These are phyloP conservation scores for Ectemnius lituratus DNA, from an alignment of 2,888 invertebrate species.

Conservation along the genomic window DNA sequence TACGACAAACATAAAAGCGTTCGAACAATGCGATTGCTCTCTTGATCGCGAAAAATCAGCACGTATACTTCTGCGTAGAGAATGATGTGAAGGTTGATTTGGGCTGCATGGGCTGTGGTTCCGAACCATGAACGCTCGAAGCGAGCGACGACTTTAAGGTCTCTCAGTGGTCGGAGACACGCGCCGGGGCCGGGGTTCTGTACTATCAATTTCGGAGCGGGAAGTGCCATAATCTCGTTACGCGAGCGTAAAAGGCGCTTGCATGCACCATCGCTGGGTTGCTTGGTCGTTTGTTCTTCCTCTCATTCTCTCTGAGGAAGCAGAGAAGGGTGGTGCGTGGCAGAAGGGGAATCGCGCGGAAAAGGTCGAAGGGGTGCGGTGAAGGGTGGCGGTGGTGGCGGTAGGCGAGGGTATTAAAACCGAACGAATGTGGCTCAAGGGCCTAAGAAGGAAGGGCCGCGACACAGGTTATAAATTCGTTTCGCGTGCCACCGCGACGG, in stretches of 20 bases:
- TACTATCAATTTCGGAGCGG: neutral
- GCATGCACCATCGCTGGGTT: too few relatives aligned
- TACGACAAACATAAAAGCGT: too few relatives aligned
- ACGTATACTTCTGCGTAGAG: too few relatives aligned
- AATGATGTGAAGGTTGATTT: too few relatives aligned
- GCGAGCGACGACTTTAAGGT: too few relatives aligned
- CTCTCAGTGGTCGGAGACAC: neutral
- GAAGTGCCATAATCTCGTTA: conserved; percentile 9
- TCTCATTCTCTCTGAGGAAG: neutral
- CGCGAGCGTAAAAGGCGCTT: neutral
- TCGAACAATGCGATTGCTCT: too few relatives aligned
- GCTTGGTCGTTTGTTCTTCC: too few relatives aligned
- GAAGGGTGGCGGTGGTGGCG: neutral
- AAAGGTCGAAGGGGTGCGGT: too few relatives aligned
- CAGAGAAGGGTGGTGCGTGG: neutral
- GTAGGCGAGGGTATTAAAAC: conserved; percentile 46
- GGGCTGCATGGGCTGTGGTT: too few relatives aligned
- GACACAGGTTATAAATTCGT: conserved; percentile 70
- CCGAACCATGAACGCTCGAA: too few relatives aligned
- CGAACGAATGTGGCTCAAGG: conserved; percentile 42
- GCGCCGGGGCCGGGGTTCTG: neutral
- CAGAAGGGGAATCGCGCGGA: too few relatives aligned
- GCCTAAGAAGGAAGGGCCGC: conserved; percentile 33
- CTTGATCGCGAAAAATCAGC: too few relatives aligned
- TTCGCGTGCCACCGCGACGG: conserved; percentile 68